Evolutionary conservation across 64 coral and sea anemone species (phyloP), one percentile per base, ranked within the genome.

Genomic region (Montipora efflorescens): DNA sequence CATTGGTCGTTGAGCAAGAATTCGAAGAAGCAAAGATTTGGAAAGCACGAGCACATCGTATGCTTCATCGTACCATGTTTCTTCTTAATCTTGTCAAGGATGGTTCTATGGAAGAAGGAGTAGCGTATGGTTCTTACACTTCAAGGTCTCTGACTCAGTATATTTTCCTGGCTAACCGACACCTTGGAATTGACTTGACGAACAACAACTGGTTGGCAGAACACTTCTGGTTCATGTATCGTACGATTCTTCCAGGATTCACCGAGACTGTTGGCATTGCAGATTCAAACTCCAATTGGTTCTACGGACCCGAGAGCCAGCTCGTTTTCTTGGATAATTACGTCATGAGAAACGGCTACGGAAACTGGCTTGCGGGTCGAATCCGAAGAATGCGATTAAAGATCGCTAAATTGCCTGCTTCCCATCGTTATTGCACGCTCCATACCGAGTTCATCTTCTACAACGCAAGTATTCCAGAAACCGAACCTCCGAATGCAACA

Each of bases 361-460:
- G 82, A 1, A 96, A 91, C 59, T 98, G 97, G 97, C 94, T 98
- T 46, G 91, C 91, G 0, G 90, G 58, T 25, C 73, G 89, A 16
- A 94, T 96, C 78, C 59, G 48, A 7, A 80, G 79, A 9, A 75
- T 57, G 46, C 78, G 87, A 66, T 28, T 62, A 83, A 88, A 69
- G 20, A 57, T 23, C 2, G 16, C 67, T 21, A 16, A 62, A 7
- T 64, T 91, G 21, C 4, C 8, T 43, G 82, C 80, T 48, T 44
- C 16, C 18, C 95, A 97, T 51, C 74, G 71, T 0, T 91, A 70
- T 25, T 92, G 82, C 7, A 91, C 93, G 67, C 92, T 97, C 57
- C 93, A 98, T 43, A 93, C 81, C 6, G 97, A 98, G 47, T 98
- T 94, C 70, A 47, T 98, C 1, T 98, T 98, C 83, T 98, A 94